Base-by-base conservation (phyloP, 2,113 vertebrate species). In the Syngnathoides biaculeatus region DNA sequence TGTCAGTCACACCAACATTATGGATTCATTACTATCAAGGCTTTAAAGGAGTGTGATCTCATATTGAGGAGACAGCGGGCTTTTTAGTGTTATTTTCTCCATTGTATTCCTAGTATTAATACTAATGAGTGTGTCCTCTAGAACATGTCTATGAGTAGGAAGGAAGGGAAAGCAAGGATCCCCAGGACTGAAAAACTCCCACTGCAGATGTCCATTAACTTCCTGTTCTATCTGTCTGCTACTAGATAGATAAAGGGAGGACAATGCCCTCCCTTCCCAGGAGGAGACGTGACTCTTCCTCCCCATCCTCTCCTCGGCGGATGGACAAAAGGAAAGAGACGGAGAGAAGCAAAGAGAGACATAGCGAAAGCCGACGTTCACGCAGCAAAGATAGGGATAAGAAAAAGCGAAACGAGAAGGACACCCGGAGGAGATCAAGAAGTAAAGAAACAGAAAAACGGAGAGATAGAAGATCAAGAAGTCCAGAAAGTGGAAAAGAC, bases 261-360 rank as follows among this genome's bases (percentile, higher is more conserved):
- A 66, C 14, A 5, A 77, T 57, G 69, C 63, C 62, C 17, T 47
- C 70, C 19, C 13, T 26, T 24, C 0, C 78, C 39, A 82, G 58
- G 43, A 86, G 35, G 67, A 84, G 87, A 43, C 83, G 79, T 0
- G 83, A 85, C 73, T 88, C 82, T 6, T 80, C 77, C 0, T 77
- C 89, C 1, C 82, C 83, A 0, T 86, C 86, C 58, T 83, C 87
- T 0, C 55, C 30, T 1, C 69, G 77, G 20, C 78, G 67, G 42
- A 17, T 43, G 12, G 68, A 77, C 27, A 82, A 71, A 63, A 64
- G 20, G 69, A 47, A 48, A 48, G 77, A 86, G 40, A 63, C 10
- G 40, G 79, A 80, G 40, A 80, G 55, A 5, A 77, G 71, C 64
- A 73, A 30, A 63, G 60, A 72, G 4, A 10, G 22, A 22, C 67